Percentiles rank a stretch among this genome's conserved stretches.
phyloP scores from a whole-genome alignment of 2,113 vertebrate genomes.

The Passer montanus region DNA sequence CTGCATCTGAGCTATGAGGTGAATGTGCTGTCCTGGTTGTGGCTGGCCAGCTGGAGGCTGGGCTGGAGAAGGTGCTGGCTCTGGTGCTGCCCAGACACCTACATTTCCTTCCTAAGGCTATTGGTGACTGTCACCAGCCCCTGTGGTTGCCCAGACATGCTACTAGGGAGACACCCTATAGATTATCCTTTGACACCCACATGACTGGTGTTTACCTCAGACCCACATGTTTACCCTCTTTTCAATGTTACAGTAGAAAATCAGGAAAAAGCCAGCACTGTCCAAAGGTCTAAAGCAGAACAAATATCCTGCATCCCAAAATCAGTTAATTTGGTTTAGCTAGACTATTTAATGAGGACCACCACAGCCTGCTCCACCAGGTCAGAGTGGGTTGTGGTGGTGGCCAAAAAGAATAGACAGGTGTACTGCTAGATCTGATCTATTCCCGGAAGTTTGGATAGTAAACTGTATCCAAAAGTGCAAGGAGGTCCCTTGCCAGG shows the following conservation, averaged over 20 bases:
- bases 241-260: background rate
- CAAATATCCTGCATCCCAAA: background rate
- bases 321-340: background rate
- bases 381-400: accelerated
- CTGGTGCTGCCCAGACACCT: background rate
- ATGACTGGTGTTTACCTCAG: background rate
- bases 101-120: background rate
- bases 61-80: background rate
- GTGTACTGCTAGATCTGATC: background rate
- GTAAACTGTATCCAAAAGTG: background rate
- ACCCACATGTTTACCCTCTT: background rate
- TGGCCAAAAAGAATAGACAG: background rate
- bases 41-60: background rate
- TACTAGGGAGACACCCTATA: background rate
- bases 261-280: background rate
- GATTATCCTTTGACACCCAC: background rate
- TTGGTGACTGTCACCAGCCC: background rate
- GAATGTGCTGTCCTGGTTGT: background rate
- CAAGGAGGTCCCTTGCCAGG: accelerated
- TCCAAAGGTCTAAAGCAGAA: background rate
- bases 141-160: background rate
- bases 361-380: background rate
- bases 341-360: background rate
- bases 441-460: background rate
- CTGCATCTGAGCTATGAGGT: background rate